Base-by-base conservation (phyloP, 1,140 invertebrate genomes). In the Drosophila bifasciata region DNA sequence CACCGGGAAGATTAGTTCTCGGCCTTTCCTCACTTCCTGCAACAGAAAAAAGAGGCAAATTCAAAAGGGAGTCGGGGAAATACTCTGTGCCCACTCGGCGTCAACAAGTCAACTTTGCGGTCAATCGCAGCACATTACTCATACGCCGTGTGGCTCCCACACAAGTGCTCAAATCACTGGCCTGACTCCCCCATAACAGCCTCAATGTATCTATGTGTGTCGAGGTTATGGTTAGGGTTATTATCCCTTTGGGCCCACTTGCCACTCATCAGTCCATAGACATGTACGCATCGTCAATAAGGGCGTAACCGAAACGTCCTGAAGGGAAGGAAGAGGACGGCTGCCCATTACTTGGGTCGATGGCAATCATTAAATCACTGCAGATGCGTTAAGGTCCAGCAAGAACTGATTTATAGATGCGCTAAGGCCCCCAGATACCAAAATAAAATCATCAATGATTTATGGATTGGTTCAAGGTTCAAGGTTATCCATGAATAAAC, bases 201-300 rank as follows among this genome's bases (percentile, higher is more conserved):
- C 5, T 44, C 49, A 32, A 41, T 43, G 46, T 57, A n/a, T 19
- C 51, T 45, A n/a, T n/a, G n/a, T n/a, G n/a, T n/a, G n/a, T n/a
- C n/a, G 53, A 46, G 68, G 64, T 56, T 68, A 58, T 74, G 76
- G 53, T 63, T 68, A 53, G 46, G 25, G 43, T 67, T 79, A 80
- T 88, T 88, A 83, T 81, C 73, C 81, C 78, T 78, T 62, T 86
- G 81, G 83, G 83, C 50, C 60, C 81, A n/a, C 64, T 81, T 86
- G 78, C 55, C 41, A 64, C 71, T 79, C 76, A 83, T 78, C 79
- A 78, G 57, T 36, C 62, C 57, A 66, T 72, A 72, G 61, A 79
- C 67, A 60, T 50, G 63, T 71, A 53, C 46, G 61, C 39, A 48
- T 57, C 76, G 79, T 84, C 71, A 71, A 83, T 71, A 75, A 67